Percentiles rank a stretch among this genome's conserved stretches.
Conservation (phyloP, 2,113 vertebrate species). For the Trichechus manatus region DNA sequence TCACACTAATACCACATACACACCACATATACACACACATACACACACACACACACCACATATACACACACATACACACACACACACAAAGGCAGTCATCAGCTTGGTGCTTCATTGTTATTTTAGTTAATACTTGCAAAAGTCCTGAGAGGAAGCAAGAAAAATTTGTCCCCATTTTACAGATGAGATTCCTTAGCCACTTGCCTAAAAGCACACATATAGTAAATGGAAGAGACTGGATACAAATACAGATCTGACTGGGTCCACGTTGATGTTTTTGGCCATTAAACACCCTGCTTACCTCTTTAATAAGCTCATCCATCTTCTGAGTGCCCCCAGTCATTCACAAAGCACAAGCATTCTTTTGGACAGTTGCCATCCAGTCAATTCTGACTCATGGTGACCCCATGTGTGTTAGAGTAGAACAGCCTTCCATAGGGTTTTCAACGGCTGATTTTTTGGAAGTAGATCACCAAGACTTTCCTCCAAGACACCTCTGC, state of each 20-base stretch:
- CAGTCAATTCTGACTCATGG: background rate
- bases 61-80: background rate
- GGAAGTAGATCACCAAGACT: background rate
- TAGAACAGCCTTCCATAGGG: background rate
- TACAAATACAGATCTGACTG: background rate
- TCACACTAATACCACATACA: background rate
- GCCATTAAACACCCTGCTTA: fast-evolving
- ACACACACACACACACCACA: background rate
- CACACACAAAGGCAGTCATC: background rate
- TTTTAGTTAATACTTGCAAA: background rate
- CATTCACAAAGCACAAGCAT: background rate
- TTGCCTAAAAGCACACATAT: background rate
- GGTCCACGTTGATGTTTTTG: background rate
- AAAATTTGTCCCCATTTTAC: background rate
- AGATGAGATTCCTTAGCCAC: background rate
- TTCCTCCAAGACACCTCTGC: background rate
- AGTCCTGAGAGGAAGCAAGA: background rate
- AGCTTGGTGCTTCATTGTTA: background rate
- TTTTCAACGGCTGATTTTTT: background rate
- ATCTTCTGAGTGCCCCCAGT: background rate
- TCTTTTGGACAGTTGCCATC: background rate
- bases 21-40: background rate
- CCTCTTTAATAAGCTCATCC: background rate
- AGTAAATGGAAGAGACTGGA: background rate
- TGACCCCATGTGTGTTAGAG: background rate